Evolutionary conservation across 2,113 vertebrate genomes (phyloP).

Genomic region (Microtus ochrogaster): DNA sequence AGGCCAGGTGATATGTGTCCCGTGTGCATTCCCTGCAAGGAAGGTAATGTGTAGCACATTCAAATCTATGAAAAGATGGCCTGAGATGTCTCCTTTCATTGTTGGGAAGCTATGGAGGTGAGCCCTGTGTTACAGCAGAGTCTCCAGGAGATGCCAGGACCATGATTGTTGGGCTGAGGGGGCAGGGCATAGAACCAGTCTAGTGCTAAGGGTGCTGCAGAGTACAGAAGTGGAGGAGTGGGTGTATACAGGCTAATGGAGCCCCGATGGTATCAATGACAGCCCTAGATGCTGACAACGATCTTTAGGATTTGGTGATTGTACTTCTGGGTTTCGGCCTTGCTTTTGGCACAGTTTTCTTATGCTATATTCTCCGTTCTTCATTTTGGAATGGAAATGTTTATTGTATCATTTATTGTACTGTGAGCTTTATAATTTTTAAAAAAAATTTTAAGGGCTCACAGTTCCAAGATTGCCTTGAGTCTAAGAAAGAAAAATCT

Average conservation of each 20-base stretch:
- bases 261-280: not conserved
- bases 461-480: not conserved
- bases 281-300: not conserved
- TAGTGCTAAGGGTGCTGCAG: not conserved
- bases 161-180: not conserved
- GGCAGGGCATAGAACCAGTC: not conserved
- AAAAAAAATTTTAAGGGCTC: not conserved
- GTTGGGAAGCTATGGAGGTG: not conserved
- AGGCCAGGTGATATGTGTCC: not conserved
- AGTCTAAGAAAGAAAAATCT: not conserved
- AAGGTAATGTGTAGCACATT: not conserved
- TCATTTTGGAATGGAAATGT: not conserved
- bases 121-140: not conserved
- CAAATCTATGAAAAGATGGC: not conserved
- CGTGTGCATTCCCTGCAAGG: not conserved
- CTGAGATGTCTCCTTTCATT: not conserved
- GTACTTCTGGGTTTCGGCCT: not conserved
- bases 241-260: not conserved
- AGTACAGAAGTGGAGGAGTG: not conserved
- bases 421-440: not conserved
- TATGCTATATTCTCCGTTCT: not conserved
- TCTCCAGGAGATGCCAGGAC: not conserved
- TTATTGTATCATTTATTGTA: not conserved
- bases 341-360: not conserved
- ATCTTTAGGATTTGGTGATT: not conserved